Percentiles rank a stretch among this genome's conserved stretches.
Evolutionary conservation across 2,888 invertebrate genomes (phyloP).

Genomic region (Pediacus dermestoides): DNA sequence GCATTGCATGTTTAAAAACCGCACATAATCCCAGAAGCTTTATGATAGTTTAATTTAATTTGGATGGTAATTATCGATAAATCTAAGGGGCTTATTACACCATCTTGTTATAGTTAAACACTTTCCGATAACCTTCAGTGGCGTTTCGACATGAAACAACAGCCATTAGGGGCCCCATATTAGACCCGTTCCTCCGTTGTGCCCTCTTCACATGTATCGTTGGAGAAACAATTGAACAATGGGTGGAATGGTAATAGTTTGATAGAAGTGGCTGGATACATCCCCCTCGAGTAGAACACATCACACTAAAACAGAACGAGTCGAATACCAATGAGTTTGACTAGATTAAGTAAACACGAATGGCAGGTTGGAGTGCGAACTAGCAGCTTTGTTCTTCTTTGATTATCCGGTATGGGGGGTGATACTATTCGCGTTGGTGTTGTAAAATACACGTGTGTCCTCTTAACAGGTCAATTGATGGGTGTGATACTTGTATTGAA

Average conservation of each 20-base stretch:
- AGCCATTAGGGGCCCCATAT: slow-evolving; percentile 8
- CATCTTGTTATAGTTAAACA: slow-evolving; percentile 6
- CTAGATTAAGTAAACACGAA: slow-evolving; percentile 13
- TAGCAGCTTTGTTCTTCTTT: too few species aligned
- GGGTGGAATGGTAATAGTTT: neutral
- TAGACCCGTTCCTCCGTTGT: too few species aligned
- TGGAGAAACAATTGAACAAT: slow-evolving; percentile 5
- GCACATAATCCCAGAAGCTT: too few species aligned
- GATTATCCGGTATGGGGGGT: too few species aligned
- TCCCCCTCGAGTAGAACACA: slow-evolving; percentile 7
- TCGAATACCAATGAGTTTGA: slow-evolving; percentile 16
- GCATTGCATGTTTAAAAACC: too few species aligned
- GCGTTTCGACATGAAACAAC: slow-evolving; percentile 7
- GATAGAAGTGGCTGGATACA: neutral
- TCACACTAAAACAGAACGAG: slow-evolving; percentile 11
- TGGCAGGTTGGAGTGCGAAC: slow-evolving; percentile 6
- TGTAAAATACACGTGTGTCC: too few species aligned
- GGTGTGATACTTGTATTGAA: too few species aligned
- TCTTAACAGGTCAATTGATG: too few species aligned
- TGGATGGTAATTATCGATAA: slow-evolving; percentile 5
- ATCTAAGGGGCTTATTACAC: slow-evolving; percentile 1
- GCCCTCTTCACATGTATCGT: slow-evolving; percentile 1
- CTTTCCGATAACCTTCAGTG: slow-evolving; percentile 1
- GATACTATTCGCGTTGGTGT: too few species aligned
- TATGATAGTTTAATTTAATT: too few species aligned